Evolutionary conservation across 2,888 invertebrate genomes (phyloP), one percentile per base, ranked within the genome.

Genomic region (Drosophila putrida): DNA sequence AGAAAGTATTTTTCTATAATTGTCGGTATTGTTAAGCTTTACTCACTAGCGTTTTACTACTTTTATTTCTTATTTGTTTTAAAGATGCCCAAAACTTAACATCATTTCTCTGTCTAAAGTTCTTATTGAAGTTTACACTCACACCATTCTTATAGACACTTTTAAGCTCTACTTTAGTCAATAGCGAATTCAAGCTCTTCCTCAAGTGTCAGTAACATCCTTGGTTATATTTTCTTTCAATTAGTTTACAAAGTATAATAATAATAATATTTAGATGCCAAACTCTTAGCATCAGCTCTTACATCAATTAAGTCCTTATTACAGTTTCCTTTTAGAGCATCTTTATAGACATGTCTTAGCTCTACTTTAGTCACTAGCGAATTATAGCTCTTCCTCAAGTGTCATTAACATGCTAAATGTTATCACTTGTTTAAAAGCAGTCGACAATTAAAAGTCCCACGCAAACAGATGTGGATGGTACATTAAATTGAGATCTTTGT

Each of bases 401-500:
- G 11, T 27, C 35, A 10, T 43, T 35, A 55, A 13, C 10, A 25
- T 13, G 4, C 20, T 44, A 2, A 15, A 36, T 58, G 46, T 47
- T 58, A 38, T 15, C 11, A 8, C 0, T 28, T 39, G 33, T 31
- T 33, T 44, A 36, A 46, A 36, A 46, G 11, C 55, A 15, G 15
- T 36, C 28, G 27, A 6, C 35, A 36, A 11, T 27, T 46, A 28
- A 57, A 6, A 28, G 15, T 36, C 28, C 35, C 44, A 44, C 36
- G 35, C 57, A 44, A 35, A 27, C 20, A 8, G 9, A 15, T 39
- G 39, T 11, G 10, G 15, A 35, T 27, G 44, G 13, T 28, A 13
- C 57, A 46, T 57, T 55, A 25, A 41, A 54, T 20, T 9, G 6
- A 53, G 10, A 53, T 28, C 28, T 41, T 20, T 15, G 1, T n/a